These are phyloP conservation scores for Phainopepla nitens DNA, from an alignment of 2,113 vertebrate genomes.

Conservation along the genomic window DNA sequence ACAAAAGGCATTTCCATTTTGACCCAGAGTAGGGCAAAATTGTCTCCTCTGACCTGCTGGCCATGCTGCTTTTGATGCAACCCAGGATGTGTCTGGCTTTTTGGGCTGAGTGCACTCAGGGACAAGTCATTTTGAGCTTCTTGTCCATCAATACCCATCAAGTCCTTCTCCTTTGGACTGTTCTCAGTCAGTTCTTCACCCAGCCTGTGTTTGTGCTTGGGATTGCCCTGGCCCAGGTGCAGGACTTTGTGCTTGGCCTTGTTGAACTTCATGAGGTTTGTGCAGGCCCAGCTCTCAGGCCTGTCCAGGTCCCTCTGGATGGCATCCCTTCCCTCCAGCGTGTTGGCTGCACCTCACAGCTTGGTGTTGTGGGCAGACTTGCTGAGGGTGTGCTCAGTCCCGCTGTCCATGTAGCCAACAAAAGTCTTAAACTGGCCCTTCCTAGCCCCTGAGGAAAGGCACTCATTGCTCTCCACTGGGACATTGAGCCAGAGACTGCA, in stretches of 20 bases:
- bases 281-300: not conserved
- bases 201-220: not conserved
- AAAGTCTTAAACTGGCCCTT: not conserved
- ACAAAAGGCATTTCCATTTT: not conserved
- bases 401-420: not conserved
- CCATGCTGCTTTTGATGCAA: not conserved
- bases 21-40: not conserved
- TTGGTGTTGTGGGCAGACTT: not conserved
- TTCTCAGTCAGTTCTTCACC: accelerated
- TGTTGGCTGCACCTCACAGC: not conserved
- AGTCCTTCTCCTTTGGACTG: not conserved
- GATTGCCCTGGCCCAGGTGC: not conserved
- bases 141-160: not conserved
- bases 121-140: accelerated
- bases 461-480: not conserved
- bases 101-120: not conserved
- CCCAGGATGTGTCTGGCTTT: not conserved
- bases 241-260: not conserved
- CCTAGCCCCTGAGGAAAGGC: not conserved
- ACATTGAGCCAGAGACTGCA: not conserved
- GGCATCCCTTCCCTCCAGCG: not conserved
- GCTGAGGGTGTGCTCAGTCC: not conserved
- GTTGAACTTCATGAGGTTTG: not conserved
- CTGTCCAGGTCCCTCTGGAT: not conserved
- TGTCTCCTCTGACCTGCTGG: not conserved